A percentile compares a stretch with the other conserved stretches of the same genome.
These are phyloP conservation scores for Mimachlamys varia DNA, from an alignment of 2,888 invertebrate genomes.

Conservation along the genomic window DNA sequence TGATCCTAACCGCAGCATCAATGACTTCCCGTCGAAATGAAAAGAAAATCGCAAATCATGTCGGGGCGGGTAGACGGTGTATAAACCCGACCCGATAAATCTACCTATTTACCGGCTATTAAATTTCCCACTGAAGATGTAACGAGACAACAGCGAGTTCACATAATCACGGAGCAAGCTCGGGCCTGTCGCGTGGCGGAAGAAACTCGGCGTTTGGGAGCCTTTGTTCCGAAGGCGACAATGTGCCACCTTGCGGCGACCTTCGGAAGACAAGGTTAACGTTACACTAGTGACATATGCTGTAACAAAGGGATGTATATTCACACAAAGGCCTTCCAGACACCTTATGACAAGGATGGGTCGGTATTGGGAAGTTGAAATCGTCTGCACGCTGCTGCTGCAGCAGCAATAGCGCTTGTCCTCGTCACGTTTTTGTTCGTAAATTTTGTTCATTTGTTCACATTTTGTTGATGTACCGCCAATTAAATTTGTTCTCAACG, in stretches of 20 bases:
- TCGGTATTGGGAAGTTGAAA: not conserved
- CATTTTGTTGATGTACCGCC: not conserved
- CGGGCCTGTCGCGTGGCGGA: constrained; percentile 31
- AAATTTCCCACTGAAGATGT: constrained; percentile 11
- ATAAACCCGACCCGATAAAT: not conserved
- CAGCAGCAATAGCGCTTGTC: not conserved
- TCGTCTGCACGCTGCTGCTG: not conserved
- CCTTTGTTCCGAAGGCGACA: not conserved
- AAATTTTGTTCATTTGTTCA: not conserved
- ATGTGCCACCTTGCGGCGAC: not conserved
- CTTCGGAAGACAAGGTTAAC: not conserved
- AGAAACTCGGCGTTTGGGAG: not conserved
- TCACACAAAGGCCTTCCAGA: not conserved
- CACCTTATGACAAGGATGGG: not conserved
- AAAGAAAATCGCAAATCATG: constrained; percentile 25
- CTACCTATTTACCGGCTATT: constrained; percentile 14
- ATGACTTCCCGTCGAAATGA: no score
- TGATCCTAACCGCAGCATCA: not conserved
- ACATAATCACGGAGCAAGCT: not conserved
- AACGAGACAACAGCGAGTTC: not conserved
- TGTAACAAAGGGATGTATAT: not conserved
- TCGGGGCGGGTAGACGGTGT: not conserved
- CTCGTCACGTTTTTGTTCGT: not conserved
- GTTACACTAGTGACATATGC: not conserved
- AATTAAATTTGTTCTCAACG: not conserved